Conservation (phyloP, 1,140 invertebrate genomes). For the Pachypeltis micranthus region DNA sequence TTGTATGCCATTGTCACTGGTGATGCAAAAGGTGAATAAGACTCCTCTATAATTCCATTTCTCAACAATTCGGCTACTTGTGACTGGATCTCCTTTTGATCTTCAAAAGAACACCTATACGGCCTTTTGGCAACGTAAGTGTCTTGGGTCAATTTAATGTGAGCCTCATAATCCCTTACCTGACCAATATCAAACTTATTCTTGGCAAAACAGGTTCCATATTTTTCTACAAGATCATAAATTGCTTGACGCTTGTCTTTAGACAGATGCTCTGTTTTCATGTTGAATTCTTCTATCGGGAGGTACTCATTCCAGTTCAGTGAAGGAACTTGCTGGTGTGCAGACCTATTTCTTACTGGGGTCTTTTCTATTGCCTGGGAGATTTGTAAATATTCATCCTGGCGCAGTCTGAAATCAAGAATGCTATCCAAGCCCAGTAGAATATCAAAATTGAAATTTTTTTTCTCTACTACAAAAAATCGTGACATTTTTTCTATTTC, state of each 20-base stretch:
- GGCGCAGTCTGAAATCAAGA: constrained; percentile 19
- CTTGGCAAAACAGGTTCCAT: constrained; percentile 28
- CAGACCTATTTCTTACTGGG: neutral
- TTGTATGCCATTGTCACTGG: constrained; percentile 33
- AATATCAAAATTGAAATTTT: constrained; percentile 22
- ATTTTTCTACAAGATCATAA: constrained; percentile 25
- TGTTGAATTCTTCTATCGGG: constrained; percentile 27
- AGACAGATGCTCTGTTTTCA: constrained; percentile 31
- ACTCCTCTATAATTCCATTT: constrained; percentile 32
- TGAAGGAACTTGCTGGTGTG: neutral
- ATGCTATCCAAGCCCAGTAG: constrained; percentile 22
- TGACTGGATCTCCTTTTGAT: constrained; percentile 32
- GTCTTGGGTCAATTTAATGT: constrained; percentile 25
- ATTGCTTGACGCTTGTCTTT: constrained; percentile 31
- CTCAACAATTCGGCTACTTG: constrained; percentile 31
- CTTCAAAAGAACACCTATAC: constrained; percentile 32
- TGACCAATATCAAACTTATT: constrained; percentile 32
- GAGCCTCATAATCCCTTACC: constrained; percentile 26
- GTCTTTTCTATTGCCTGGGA: constrained; percentile 5
- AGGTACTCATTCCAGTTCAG: constrained; percentile 15
- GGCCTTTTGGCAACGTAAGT: constrained; percentile 24
- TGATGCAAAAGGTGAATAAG: constrained; percentile 32
- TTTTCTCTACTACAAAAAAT: constrained; percentile 20
- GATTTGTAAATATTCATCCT: constrained; percentile 23
- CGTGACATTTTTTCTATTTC: constrained; percentile 19